These are phyloP conservation scores for Syrista parreyssii DNA, from an alignment of 2,888 invertebrate species.

Conservation along the genomic window DNA sequence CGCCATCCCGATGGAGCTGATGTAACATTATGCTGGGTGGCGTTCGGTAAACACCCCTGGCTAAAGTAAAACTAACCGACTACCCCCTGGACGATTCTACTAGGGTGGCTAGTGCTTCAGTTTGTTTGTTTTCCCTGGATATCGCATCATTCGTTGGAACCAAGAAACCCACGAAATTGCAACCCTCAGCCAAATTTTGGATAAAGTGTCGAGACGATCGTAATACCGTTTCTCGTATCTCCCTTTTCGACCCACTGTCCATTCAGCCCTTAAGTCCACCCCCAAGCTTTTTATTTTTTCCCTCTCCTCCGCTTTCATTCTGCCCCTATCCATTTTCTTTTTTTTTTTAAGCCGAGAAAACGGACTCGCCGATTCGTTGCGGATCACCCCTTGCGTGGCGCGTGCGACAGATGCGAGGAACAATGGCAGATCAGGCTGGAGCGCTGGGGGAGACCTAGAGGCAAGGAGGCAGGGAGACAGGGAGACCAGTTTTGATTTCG, in stretches of 20 bases:
- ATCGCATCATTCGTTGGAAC: neutral
- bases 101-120: neutral
- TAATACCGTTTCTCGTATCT: neutral
- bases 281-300: conserved; percentile 9
- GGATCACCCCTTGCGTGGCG: conserved; percentile 14
- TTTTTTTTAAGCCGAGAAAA: neutral
- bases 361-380: neutral
- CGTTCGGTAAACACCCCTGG: conserved; percentile 37
- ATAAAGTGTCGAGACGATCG: neutral
- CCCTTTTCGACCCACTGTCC: neutral
- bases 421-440: conserved; percentile 35
- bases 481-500: conserved; percentile 45
- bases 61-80: conserved; percentile 33
- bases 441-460: neutral
- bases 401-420: conserved; percentile 54
- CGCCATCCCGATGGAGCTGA: neutral
- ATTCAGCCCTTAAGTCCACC: conserved; percentile 12
- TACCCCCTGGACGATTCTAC: neutral
- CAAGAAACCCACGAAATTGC: neutral
- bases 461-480: too few species aligned
- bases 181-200: neutral
- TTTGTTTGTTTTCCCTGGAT: neutral
- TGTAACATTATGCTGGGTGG: conserved; percentile 35
- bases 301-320: neutral
- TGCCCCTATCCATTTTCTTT: neutral